phyloP scores from a whole-genome alignment of 2,797 vertebrate species.

The Toxotes lorentzi region DNA sequence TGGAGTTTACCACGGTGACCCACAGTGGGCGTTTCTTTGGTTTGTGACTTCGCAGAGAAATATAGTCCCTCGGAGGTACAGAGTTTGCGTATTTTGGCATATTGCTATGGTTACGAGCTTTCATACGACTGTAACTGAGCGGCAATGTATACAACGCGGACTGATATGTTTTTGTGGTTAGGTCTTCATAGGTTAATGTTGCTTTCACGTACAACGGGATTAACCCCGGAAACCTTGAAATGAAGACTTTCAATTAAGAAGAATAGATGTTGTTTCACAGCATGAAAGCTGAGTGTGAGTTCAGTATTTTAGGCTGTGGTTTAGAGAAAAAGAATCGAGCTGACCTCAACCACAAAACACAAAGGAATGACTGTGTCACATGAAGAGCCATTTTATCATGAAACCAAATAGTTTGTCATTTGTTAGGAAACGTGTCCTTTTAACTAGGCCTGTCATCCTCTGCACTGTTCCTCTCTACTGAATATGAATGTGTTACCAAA shows the following conservation, averaged over 20 bases:
- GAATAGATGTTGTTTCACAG: not conserved
- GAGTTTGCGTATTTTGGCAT: slow-evolving; percentile 6
- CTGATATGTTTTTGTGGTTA: slow-evolving; percentile 26
- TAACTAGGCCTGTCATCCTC: not conserved
- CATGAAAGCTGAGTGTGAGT: not conserved
- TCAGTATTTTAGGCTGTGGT: not conserved
- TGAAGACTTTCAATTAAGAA: not conserved
- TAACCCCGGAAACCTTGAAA: not conserved
- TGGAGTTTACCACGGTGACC: not conserved
- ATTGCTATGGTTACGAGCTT: slow-evolving; percentile 50
- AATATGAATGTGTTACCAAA: not conserved
- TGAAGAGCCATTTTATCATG: not conserved
- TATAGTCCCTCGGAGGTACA: slow-evolving; percentile 44
- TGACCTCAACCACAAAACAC: not conserved
- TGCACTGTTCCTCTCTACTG: not conserved
- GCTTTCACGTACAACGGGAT: slow-evolving; percentile 29
- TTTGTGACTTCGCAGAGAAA: slow-evolving; percentile 38
- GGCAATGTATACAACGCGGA: slow-evolving; percentile 24
- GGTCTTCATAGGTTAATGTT: slow-evolving; percentile 29
- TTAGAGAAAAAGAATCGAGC: not conserved
- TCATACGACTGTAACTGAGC: slow-evolving; percentile 24
- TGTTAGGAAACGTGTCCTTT: not conserved
- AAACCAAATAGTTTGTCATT: not conserved
- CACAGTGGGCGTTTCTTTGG: not conserved
- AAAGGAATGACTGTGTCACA: not conserved